These are phyloP conservation scores for Apotomis turbidana DNA, from an alignment of 2,888 invertebrate genomes.

Conservation along the genomic window DNA sequence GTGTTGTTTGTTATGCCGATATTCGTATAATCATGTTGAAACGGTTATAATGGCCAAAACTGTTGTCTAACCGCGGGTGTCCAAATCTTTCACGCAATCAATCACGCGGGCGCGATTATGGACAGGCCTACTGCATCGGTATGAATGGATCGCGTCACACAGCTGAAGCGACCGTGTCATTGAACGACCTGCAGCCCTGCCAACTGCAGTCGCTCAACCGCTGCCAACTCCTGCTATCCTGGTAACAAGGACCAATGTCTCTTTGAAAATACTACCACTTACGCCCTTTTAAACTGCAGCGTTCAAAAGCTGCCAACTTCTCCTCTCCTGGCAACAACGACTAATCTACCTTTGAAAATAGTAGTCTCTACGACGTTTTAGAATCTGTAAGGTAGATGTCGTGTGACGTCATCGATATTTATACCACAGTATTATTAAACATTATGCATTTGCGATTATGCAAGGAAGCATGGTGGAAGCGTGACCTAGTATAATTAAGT, in stretches of 20 bases:
- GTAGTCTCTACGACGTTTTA: constrained; percentile 9
- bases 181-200: constrained; percentile 55
- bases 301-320: constrained; percentile 42
- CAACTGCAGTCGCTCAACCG: constrained; percentile 39
- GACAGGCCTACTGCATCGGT: constrained; percentile 47
- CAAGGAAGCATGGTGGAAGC: constrained; percentile 20
- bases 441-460: constrained; percentile 29
- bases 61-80: too few relatives aligned
- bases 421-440: constrained; percentile 40
- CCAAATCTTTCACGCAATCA: not conserved
- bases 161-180: constrained; percentile 59
- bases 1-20: too few relatives aligned
- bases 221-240: constrained; percentile 41
- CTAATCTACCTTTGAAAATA: not conserved
- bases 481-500: constrained; percentile 1
- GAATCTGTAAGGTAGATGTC: not conserved
- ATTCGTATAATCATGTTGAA: too few relatives aligned
- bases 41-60: too few relatives aligned
- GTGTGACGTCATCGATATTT: constrained; percentile 38
- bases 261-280: constrained; percentile 37
- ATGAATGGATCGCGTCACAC: constrained; percentile 72
- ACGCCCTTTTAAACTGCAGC: constrained; percentile 39
- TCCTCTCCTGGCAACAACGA: constrained; percentile 4
- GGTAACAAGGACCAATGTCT: constrained; percentile 32
- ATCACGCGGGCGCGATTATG: constrained; percentile 1